Percentiles rank a stretch among this genome's conserved stretches.
Conservation (phyloP, 2,113 vertebrate species). For the Tachysurus fulvidraco region DNA sequence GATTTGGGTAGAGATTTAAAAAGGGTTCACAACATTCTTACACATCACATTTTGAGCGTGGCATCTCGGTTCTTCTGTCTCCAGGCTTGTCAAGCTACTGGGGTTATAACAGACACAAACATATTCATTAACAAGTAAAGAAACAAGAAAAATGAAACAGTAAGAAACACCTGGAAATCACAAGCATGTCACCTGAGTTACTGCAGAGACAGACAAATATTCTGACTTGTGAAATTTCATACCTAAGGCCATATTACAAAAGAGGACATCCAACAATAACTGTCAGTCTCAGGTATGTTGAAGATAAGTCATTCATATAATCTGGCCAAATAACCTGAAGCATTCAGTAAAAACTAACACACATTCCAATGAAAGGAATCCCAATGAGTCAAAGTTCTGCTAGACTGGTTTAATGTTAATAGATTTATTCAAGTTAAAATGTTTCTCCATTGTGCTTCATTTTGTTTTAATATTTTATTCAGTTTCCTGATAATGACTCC, state of each 20-base stretch:
- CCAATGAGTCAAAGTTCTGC: neutral
- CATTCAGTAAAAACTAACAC: neutral
- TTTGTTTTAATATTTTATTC: neutral
- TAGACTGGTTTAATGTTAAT: neutral
- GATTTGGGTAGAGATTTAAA: constrained; percentile 2
- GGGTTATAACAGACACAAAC: constrained; percentile 71
- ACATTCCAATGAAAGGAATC: constrained; percentile 5
- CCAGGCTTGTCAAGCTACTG: constrained; percentile 70
- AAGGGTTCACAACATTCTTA: constrained; percentile 70
- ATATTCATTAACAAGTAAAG: constrained; percentile 59
- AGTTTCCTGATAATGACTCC: neutral
- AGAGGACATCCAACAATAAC: constrained; percentile 58
- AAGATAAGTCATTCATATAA: neutral
- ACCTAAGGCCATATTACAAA: constrained; percentile 33
- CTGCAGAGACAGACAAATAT: neutral
- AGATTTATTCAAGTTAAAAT: neutral
- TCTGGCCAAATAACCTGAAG: constrained; percentile 50
- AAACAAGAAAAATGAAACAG: neutral
- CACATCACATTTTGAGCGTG: constrained; percentile 79
- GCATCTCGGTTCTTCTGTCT: constrained; percentile 72
- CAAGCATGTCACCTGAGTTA: neutral
- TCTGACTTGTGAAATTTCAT: constrained; percentile 5
- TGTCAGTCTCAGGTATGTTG: constrained; percentile 45
- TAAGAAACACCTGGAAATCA: constrained; percentile 12
- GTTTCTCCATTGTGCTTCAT: neutral